Conservation (phyloP, 2,888 invertebrate species). For the Tetranychus truncatus region DNA sequence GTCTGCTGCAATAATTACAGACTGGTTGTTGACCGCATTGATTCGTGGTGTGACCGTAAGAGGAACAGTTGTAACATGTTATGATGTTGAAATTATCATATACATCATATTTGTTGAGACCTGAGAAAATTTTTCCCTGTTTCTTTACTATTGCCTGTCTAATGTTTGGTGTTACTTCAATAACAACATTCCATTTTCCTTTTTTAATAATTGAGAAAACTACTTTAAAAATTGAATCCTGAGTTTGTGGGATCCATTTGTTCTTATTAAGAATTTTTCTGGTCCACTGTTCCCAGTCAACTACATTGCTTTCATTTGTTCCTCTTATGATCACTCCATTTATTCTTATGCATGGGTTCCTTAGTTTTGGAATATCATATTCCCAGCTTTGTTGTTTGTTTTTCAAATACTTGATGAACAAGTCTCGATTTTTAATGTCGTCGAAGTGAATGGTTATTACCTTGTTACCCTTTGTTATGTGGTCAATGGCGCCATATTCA, state of each 20-base stretch:
- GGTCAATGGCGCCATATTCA: neutral
- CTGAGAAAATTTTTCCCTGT: neutral
- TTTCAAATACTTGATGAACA: neutral
- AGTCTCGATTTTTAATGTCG: neutral
- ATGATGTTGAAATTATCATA: neutral
- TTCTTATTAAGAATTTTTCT: neutral
- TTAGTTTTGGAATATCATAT: neutral
- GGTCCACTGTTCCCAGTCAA: neutral
- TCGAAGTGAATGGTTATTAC: neutral
- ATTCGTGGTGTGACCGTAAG: neutral
- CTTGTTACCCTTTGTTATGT: neutral
- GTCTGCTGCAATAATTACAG: neutral
- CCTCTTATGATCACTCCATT: neutral
- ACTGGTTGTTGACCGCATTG: neutral
- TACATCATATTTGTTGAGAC: neutral
- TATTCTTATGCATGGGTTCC: neutral
- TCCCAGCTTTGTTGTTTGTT: neutral
- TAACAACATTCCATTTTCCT: neutral
- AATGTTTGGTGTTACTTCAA: neutral
- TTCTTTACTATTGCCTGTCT: neutral
- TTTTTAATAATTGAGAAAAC: neutral
- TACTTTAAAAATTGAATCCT: neutral
- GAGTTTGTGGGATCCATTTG: neutral
- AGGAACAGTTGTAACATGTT: neutral
- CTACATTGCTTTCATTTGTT: neutral